Conservation (phyloP, 2,113 vertebrate species). For the Coregonus clupeaformis region DNA sequence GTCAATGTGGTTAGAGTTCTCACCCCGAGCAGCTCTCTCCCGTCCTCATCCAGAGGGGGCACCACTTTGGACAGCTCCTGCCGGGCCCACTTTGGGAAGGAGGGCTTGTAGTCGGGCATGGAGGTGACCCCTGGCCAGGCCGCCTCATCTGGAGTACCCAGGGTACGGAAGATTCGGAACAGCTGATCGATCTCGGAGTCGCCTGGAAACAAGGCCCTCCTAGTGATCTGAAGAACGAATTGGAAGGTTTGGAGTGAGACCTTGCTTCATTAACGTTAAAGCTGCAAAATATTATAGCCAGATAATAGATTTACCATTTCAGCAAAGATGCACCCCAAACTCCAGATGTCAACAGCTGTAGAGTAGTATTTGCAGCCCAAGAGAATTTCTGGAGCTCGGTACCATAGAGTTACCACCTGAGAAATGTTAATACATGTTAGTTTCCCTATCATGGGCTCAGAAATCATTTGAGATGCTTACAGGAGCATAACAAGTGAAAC, state of each 20-base stretch:
- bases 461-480: no score
- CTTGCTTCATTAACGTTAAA: neutral
- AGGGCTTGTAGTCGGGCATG: slow-evolving; percentile 94
- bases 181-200: slow-evolving; percentile 95
- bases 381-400: slow-evolving; percentile 93
- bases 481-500: no score
- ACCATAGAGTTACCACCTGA: slow-evolving; percentile 95
- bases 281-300: neutral
- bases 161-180: slow-evolving; percentile 91
- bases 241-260: neutral
- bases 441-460: neutral
- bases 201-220: slow-evolving; percentile 88
- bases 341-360: slow-evolving; percentile 96
- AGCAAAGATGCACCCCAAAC: slow-evolving; percentile 94
- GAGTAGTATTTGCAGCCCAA: slow-evolving; percentile 96
- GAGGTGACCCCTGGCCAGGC: slow-evolving; percentile 91
- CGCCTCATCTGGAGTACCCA: slow-evolving; percentile 89
- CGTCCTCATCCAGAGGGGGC: slow-evolving; percentile 87
- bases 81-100: slow-evolving; percentile 91
- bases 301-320: slow-evolving; percentile 83
- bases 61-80: slow-evolving; percentile 92
- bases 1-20: slow-evolving; percentile 48
- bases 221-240: slow-evolving; percentile 76
- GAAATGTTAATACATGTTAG: neutral
- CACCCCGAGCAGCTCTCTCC: slow-evolving; percentile 86